Percentiles rank a stretch among this genome's conserved stretches.
phyloP scores from a whole-genome alignment of 2,113 vertebrate genomes.

The Trogon melanurus region DNA sequence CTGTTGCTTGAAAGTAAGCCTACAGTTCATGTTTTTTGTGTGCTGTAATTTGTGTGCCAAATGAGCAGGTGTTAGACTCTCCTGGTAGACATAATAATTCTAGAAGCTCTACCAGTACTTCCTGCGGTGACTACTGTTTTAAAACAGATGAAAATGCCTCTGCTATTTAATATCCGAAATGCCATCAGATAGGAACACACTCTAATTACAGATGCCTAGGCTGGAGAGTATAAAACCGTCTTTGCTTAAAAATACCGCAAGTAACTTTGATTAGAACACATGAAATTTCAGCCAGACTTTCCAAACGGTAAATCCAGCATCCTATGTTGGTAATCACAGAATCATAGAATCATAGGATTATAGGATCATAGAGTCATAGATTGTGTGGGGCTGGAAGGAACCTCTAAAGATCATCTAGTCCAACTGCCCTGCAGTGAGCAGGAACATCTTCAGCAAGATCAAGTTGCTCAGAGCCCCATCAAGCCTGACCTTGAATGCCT shows the following conservation, averaged over 20 bases:
- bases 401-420: too few relatives aligned
- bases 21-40: background rate
- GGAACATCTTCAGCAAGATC: too few relatives aligned
- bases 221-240: background rate
- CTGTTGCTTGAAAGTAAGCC: background rate
- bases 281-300: background rate
- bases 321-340: background rate
- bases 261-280: background rate
- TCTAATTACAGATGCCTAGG: background rate
- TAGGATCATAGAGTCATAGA: too few relatives aligned
- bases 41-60: background rate
- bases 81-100: background rate
- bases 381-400: too few relatives aligned
- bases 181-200: background rate
- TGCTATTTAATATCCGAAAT: background rate
- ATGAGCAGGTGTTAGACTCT: background rate
- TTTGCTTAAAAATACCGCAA: background rate
- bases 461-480: too few relatives aligned
- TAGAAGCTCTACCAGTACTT: background rate
- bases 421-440: too few relatives aligned
- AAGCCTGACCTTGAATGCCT: too few relatives aligned
- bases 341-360: too few relatives aligned
- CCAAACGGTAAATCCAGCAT: background rate
- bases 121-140: background rate
- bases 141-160: background rate